Evolutionary conservation across 1,140 invertebrate genomes (phyloP).

Genomic region (Heliconius himera): DNA sequence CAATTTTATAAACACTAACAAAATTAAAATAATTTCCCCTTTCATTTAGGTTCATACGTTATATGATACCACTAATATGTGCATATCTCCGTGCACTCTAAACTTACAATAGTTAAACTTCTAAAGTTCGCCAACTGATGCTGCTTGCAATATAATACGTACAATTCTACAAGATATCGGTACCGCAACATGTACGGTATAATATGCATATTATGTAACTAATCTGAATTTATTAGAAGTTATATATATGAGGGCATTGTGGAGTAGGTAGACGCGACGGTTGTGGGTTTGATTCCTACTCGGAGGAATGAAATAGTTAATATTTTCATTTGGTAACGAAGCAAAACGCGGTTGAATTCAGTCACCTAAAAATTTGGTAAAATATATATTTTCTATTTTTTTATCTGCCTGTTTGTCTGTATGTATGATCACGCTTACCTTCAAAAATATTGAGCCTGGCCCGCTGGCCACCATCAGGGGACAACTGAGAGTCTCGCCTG

Average conservation of each 20-base stretch:
- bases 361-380: no score
- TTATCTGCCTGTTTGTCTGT: no score
- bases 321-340: no score
- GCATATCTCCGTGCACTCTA: slow-evolving; percentile 2
- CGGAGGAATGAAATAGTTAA: no score
- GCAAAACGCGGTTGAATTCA: no score
- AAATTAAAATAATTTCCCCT: not conserved
- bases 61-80: not conserved
- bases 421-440: no score
- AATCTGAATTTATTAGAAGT: not conserved
- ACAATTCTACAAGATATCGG: slow-evolving; percentile 5
- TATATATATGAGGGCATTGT: not conserved
- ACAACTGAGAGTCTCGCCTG: no score
- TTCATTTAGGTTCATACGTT: not conserved
- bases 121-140: not conserved
- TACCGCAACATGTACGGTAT: not conserved
- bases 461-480: no score
- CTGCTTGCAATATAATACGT: slow-evolving; percentile 1
- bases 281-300: no score
- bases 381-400: no score
- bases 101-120: slow-evolving; percentile 9
- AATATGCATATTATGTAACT: not conserved
- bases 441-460: no score
- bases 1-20: not conserved
- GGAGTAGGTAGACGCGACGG: no score